phyloP scores from a whole-genome alignment of 2,113 vertebrate genomes.

The Tautogolabrus adspersus region DNA sequence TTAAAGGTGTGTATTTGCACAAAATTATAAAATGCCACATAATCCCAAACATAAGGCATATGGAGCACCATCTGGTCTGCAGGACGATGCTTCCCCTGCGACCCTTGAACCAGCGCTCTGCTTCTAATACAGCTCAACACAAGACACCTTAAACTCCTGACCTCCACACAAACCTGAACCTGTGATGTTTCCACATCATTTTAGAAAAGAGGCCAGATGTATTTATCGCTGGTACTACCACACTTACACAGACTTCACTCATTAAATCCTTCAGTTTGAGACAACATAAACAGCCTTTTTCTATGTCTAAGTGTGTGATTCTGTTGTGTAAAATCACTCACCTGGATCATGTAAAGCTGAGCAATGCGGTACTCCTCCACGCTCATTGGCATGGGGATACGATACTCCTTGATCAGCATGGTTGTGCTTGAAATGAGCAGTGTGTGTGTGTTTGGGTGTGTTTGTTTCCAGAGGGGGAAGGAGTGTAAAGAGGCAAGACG shows the following conservation, averaged over 20 bases:
- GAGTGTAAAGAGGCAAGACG: slow-evolving; percentile 25
- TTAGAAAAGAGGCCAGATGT: not conserved
- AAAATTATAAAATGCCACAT: slow-evolving; percentile 39
- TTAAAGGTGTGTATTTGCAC: not conserved
- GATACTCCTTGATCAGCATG: slow-evolving; percentile 98
- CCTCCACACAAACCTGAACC: slow-evolving; percentile 12
- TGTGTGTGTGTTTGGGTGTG: slow-evolving; percentile 60
- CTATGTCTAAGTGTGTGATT: not conserved
- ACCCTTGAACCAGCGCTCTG: slow-evolving; percentile 22
- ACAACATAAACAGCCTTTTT: slow-evolving; percentile 33
- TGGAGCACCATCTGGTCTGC: slow-evolving; percentile 59
- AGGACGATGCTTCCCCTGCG: slow-evolving; percentile 3
- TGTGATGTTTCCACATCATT: no score
- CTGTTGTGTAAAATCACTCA: slow-evolving; percentile 62
- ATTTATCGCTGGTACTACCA: no score
- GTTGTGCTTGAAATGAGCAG: slow-evolving; percentile 80
- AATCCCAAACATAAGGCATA: slow-evolving; percentile 35
- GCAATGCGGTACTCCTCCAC: slow-evolving; percentile 98
- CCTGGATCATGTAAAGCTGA: slow-evolving; percentile 99
- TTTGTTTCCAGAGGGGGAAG: slow-evolving; percentile 31
- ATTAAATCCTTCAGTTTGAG: not conserved
- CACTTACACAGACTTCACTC: no score
- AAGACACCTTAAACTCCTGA: slow-evolving; percentile 37
- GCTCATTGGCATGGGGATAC: slow-evolving; percentile 96
- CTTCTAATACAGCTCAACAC: slow-evolving; percentile 22